Base-by-base conservation (phyloP, 2,113 vertebrate species). In the Glaucomys volans region DNA sequence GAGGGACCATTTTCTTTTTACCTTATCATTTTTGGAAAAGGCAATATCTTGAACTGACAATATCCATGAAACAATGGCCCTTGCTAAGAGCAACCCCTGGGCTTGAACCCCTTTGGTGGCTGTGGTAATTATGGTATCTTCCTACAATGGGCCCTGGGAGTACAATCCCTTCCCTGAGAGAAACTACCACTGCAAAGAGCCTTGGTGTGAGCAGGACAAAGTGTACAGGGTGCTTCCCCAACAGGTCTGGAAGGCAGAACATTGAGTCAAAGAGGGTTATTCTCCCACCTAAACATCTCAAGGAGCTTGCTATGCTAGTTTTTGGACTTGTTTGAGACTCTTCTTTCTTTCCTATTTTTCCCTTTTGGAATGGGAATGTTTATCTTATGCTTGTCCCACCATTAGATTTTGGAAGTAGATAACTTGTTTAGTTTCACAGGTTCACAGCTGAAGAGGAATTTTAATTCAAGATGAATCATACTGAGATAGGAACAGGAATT, bases 1-100 rank as follows among this genome's bases (percentile, higher is more conserved):
- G 17, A 93, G 81, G 94, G 0, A 74, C 57, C 37, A 37, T 37
- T 47, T 87, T 40, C 96, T 92, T 95, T 62, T 81, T 69, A 2
- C 37, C 69, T 94, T 75, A 81, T 94, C 74, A 95, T 90, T 87
- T 66, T 72, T 82, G 90, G 95, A 87, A 91, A 96, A 96, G 94
- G 59, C 91, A 95, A 83, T 54, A 81, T 10, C 20, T 11, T 90
- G 77, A 0, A 0, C 0, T 20, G 87, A 84, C 0, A 0, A 0
- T 0, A 74, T 82, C 87, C 64, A 20, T 83, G 37, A 77, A 54
- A 93, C 30, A 95, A 80, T 92, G 95, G 32, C 0, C 0, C 16
- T 57, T 40, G 37, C 20, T 85, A 96, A 94, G 94, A 86, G 74
- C 84, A 97, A 18, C 72, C 97, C 94, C 42, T 20, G 57, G 16